phyloP scores from a whole-genome alignment of 2,797 vertebrate genomes.

The Lepilemur septentrionalis region DNA sequence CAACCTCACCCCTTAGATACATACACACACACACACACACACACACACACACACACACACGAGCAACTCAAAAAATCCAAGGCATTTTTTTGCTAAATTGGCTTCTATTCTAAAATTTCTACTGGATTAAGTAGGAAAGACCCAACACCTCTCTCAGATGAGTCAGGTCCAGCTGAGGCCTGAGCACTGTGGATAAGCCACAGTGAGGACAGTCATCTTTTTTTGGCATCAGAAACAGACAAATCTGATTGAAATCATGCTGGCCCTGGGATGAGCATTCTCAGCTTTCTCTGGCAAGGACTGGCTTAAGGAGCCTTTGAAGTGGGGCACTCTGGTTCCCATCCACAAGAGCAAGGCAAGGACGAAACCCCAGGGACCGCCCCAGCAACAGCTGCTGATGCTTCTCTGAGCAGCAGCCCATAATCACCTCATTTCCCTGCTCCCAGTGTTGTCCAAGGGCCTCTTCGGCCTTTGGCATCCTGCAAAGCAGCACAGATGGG shows the following conservation, averaged over 20 bases:
- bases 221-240: background rate
- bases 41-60: background rate
- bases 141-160: background rate
- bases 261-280: background rate
- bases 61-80: background rate
- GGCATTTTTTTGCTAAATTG: background rate
- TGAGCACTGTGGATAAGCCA: background rate
- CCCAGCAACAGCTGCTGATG: background rate
- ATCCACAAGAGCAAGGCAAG: background rate
- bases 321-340: constrained; percentile 23
- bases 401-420: background rate
- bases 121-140: background rate
- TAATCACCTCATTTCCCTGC: constrained; percentile 25
- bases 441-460: background rate
- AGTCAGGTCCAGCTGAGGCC: background rate
- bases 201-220: background rate
- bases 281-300: background rate
- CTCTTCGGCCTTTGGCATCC: background rate
- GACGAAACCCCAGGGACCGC: background rate
- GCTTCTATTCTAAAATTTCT: background rate
- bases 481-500: background rate
- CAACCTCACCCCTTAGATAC: background rate
- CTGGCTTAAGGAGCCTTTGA: constrained; percentile 4
- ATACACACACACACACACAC: background rate
- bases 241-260: background rate